phyloP scores from a whole-genome alignment of 2,113 vertebrate genomes.

The Phodopus roborovskii region DNA sequence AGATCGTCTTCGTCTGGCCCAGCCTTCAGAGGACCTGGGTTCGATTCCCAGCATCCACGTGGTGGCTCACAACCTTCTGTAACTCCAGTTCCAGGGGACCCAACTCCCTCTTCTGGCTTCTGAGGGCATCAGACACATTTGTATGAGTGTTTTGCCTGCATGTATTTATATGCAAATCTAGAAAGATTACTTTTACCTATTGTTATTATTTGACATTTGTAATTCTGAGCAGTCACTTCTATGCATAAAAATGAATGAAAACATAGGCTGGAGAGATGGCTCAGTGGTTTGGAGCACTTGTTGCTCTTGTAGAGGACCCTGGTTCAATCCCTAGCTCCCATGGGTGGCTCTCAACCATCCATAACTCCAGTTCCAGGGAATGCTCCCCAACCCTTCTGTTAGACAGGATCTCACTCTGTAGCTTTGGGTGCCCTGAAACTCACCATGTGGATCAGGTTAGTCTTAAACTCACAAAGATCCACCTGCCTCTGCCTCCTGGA shows the following conservation, averaged over 20 bases:
- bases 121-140: background rate
- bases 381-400: background rate
- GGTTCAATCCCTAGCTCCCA: background rate
- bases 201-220: background rate
- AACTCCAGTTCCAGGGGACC: background rate
- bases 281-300: background rate
- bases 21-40: background rate
- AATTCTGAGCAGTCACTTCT: constrained; percentile 1
- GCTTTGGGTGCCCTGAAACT: background rate
- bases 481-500: background rate
- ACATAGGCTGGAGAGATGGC: background rate
- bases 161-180: background rate
- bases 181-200: background rate
- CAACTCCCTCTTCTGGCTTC: background rate
- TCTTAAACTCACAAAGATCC: background rate
- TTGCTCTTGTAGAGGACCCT: background rate
- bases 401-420: background rate
- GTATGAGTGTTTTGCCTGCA: too few species aligned
- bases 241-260: background rate
- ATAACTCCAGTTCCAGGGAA: background rate
- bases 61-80: background rate
- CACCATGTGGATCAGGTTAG: background rate
- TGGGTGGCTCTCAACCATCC: background rate
- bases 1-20: too few species aligned
- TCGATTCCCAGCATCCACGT: background rate